A percentile compares a stretch with the other conserved stretches of the same genome.
These are phyloP conservation scores for Aricia agestis DNA, from an alignment of 1,140 invertebrate species.

Conservation along the genomic window DNA sequence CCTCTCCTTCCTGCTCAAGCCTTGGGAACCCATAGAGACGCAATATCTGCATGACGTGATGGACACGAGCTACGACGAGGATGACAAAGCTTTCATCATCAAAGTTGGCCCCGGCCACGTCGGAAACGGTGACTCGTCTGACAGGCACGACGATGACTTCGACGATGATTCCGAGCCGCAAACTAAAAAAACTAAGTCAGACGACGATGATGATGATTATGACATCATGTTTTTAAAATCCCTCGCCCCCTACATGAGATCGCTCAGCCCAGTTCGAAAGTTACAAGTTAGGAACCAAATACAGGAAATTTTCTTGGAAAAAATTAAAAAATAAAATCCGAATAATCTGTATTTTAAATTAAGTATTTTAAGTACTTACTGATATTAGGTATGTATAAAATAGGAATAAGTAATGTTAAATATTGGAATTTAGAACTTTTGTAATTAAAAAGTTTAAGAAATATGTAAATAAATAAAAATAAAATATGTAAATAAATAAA, in stretches of 20 bases:
- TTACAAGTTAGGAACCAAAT: background rate
- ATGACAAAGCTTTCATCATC: background rate
- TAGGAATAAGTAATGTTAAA: too few species aligned
- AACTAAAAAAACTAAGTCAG: background rate
- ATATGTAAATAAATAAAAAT: too few species aligned
- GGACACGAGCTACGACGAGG: background rate
- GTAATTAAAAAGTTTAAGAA: too few species aligned
- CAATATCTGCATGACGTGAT: background rate
- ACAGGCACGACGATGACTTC: background rate
- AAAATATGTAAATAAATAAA: too few species aligned
- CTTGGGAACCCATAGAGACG: background rate
- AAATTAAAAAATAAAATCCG: background rate
- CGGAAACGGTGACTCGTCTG: background rate
- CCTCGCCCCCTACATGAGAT: background rate
- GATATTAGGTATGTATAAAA: too few species aligned
- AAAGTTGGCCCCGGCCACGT: background rate
- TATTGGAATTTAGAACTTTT: too few species aligned
- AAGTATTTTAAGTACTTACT: too few species aligned
- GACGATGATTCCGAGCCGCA: background rate
- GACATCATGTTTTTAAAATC: background rate
- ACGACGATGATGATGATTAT: background rate
- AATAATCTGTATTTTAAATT: background rate
- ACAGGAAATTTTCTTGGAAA: background rate
- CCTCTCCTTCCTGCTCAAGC: background rate
- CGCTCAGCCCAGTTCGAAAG: background rate